Conservation (phyloP, 2,888 invertebrate species). For the Acleris holmiana region DNA sequence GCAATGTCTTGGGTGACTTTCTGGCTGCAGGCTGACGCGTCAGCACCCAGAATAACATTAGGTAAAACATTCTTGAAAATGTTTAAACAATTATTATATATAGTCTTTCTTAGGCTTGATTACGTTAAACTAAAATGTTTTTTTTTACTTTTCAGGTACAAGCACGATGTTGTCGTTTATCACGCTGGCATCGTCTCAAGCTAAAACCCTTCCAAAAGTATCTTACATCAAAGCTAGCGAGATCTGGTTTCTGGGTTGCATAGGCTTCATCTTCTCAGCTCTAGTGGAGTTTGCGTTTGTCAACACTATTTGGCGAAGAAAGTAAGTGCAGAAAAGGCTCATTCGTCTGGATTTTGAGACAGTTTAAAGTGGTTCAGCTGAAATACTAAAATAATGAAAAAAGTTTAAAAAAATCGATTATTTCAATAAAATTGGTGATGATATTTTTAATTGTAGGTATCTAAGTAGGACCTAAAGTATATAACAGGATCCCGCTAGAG, state of each 20-base stretch:
- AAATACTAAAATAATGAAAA: too few relatives aligned
- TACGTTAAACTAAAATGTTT: too few relatives aligned
- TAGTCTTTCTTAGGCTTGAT: too few relatives aligned
- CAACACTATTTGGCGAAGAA: conserved; percentile 94
- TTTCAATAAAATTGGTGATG: too few relatives aligned
- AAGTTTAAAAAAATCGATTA: too few relatives aligned
- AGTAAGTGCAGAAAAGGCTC: conserved; percentile 78
- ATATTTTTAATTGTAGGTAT: too few relatives aligned
- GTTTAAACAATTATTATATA: not conserved
- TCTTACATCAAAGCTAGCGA: conserved; percentile 96
- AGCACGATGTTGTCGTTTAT: conserved; percentile 95
- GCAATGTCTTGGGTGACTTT: conserved; percentile 95
- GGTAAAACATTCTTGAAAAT: conserved; percentile 74
- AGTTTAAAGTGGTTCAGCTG: too few relatives aligned
- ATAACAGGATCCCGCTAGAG: too few relatives aligned
- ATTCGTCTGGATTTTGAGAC: too few relatives aligned
- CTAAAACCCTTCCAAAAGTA: conserved; percentile 93
- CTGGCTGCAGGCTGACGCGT: conserved; percentile 94
- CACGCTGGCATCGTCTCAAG: conserved; percentile 92
- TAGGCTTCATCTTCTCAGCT: conserved; percentile 93
- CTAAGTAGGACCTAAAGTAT: too few relatives aligned
- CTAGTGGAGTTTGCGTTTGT: conserved; percentile 95
- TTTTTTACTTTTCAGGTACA: conserved; percentile 85
- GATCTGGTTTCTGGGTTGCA: conserved; percentile 94
- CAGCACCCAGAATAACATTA: conserved; percentile 91